phyloP scores from a whole-genome alignment of 2,113 vertebrate species.

The Campylomormyrus numenius region DNA sequence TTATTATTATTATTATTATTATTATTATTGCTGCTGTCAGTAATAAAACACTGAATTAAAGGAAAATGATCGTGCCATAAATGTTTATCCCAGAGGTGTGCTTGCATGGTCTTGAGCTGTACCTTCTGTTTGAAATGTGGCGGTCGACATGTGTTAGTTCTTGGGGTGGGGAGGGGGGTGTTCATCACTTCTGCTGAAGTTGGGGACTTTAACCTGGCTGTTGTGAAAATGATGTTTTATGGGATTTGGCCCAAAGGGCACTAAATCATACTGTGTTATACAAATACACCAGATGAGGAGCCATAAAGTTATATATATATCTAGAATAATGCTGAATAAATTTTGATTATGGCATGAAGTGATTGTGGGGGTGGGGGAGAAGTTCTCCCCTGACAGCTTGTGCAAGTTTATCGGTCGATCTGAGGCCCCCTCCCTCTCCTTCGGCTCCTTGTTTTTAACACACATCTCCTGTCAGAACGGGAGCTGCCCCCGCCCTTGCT shows the following conservation, averaged over 20 bases:
- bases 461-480: background rate
- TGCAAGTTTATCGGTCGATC: background rate
- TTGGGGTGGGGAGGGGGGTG: background rate
- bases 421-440: conserved; percentile 6
- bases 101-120: background rate
- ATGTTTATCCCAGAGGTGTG: background rate
- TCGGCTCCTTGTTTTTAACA: conserved; percentile 25
- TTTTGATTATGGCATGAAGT: background rate
- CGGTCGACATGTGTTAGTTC: background rate
- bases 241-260: background rate
- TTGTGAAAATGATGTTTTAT: background rate
- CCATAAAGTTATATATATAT: background rate
- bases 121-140: background rate
- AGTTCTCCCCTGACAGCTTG: background rate
- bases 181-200: background rate
- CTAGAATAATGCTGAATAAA: background rate
- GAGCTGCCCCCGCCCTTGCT: conserved; percentile 18
- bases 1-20: background rate
- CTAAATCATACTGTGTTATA: background rate
- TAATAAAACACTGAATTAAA: background rate
- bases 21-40: background rate
- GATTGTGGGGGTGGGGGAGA: background rate
- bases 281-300: background rate
- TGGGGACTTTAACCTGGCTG: background rate
- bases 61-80: background rate